A percentile compares a stretch with the other conserved stretches of the same genome.
These are phyloP conservation scores for Eidolon helvum DNA, from an alignment of 2,113 vertebrate genomes.

Conservation along the genomic window DNA sequence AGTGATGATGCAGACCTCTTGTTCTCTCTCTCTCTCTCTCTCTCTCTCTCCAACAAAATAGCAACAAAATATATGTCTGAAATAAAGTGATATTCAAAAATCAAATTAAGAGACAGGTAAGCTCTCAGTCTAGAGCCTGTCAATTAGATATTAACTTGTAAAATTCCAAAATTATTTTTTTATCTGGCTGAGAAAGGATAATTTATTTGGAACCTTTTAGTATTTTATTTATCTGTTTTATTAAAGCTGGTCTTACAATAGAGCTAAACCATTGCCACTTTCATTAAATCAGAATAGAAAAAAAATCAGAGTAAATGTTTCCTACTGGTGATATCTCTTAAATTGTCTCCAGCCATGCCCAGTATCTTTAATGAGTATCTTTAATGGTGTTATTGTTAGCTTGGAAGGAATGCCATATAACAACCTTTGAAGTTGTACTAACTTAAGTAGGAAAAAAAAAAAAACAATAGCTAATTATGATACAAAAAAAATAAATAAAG, in stretches of 20 bases:
- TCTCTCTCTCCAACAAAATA: background rate
- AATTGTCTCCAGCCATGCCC: background rate
- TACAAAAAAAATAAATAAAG: background rate
- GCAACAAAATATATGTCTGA: background rate
- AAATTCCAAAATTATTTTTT: background rate
- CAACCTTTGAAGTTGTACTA: background rate
- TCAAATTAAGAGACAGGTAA: background rate
- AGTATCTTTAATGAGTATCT: background rate
- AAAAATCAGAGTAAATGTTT: background rate
- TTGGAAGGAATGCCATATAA: background rate
- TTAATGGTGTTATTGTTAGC: background rate
- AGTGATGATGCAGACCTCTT: background rate
- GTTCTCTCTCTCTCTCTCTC: background rate
- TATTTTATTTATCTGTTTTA: background rate
- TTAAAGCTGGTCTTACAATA: background rate
- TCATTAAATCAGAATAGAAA: background rate
- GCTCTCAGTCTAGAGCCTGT: background rate
- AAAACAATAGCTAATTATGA: background rate
- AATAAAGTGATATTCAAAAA: background rate
- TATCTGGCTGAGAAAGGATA: background rate
- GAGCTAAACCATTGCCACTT: background rate
- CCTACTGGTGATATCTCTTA: background rate
- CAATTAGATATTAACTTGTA: background rate
- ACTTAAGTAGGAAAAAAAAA: constrained; percentile 4
- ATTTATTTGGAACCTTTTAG: background rate